Evolutionary conservation across 2,113 vertebrate species (phyloP).

Genomic region (Lampris incognitus): DNA sequence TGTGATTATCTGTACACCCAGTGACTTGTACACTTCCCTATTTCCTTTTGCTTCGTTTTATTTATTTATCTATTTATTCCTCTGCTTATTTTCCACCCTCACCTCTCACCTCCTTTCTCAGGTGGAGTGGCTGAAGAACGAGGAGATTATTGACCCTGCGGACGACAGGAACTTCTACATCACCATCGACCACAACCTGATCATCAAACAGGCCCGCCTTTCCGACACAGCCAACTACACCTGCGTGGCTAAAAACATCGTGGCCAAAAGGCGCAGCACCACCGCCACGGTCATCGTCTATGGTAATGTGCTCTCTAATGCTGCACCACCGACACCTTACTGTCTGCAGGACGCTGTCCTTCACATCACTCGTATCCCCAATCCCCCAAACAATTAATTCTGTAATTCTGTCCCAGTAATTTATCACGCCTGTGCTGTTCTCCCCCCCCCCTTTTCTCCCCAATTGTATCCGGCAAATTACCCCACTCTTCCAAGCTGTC

Average conservation of each 20-base stretch:
- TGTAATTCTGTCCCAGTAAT: background rate
- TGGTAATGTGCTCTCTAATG: slow-evolving; percentile 79
- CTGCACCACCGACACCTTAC: background rate
- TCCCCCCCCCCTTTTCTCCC: background rate
- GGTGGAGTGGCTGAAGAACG: slow-evolving; percentile 99
- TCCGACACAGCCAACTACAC: slow-evolving; percentile 98
- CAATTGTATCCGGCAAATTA: too few relatives aligned
- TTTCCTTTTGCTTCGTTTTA: background rate
- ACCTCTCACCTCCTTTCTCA: slow-evolving; percentile 50
- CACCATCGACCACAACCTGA: slow-evolving; percentile 98
- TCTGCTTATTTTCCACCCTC: background rate
- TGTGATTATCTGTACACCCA: background rate
- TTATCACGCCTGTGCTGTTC: background rate
- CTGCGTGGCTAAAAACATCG: slow-evolving; percentile 97
- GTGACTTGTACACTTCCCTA: background rate
- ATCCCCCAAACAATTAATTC: background rate
- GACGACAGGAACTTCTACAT: slow-evolving; percentile 99
- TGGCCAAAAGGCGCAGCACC: slow-evolving; percentile 95
- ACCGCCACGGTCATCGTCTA: slow-evolving; percentile 97
- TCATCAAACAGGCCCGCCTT: slow-evolving; percentile 98
- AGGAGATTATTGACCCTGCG: slow-evolving; percentile 94
- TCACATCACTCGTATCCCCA: background rate
- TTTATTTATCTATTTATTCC: background rate
- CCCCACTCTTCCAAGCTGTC: too few relatives aligned
- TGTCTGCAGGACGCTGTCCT: background rate